A percentile compares a stretch with the other conserved stretches of the same genome.
Evolutionary conservation across 2,113 vertebrate genomes (phyloP).

Genomic region (Genyomyrus donnyi): DNA sequence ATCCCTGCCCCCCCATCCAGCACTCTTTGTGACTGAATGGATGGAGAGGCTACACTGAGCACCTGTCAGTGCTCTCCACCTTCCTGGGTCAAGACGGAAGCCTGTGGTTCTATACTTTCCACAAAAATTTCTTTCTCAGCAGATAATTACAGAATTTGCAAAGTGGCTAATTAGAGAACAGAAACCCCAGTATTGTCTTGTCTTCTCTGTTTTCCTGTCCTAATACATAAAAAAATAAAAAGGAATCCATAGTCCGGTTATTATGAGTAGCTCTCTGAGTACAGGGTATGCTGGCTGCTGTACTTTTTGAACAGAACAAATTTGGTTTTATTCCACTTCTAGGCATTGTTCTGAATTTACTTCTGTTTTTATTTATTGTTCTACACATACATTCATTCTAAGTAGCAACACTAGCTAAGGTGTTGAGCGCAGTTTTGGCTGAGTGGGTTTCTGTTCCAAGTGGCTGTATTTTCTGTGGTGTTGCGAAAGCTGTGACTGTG

Average conservation of each 20-base stretch:
- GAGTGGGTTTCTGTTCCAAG: not conserved
- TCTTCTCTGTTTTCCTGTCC: not conserved
- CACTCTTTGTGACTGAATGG: not conserved
- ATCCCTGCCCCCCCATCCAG: not conserved
- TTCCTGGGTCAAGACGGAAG: not conserved
- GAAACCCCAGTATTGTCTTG: not conserved
- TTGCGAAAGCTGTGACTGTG: not conserved
- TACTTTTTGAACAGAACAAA: not conserved
- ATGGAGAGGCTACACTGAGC: not conserved
- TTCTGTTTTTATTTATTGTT: not conserved
- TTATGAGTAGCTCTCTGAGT: not conserved
- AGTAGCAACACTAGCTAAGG: not conserved
- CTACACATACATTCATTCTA: not conserved
- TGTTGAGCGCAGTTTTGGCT: not conserved
- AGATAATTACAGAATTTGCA: not conserved
- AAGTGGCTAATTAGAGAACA: not conserved
- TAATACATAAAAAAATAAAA: not conserved
- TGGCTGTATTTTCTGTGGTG: not conserved
- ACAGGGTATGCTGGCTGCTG: not conserved
- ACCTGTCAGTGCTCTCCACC: not conserved
- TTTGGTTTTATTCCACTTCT: not conserved
- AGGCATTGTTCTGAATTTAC: not conserved
- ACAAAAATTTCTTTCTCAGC: not conserved
- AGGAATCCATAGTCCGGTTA: not conserved
- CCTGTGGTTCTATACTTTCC: not conserved